These are phyloP conservation scores for Ciconia maguari DNA, from an alignment of 2,113 vertebrate species.

Conservation along the genomic window DNA sequence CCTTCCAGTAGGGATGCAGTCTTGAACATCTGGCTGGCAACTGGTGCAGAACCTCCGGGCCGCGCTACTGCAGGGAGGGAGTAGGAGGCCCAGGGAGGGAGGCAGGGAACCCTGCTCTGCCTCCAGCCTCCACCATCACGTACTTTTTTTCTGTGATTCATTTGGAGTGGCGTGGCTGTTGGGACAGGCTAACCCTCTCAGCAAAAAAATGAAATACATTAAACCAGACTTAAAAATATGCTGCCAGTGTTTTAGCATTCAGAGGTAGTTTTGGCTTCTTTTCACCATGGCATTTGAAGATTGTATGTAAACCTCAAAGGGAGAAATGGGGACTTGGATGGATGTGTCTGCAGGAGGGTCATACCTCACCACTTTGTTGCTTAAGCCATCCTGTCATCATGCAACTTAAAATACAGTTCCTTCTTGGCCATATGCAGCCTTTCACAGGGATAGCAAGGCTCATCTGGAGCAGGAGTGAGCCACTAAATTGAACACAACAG, in stretches of 20 bases:
- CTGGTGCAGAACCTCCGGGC: slow-evolving; percentile 68
- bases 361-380: background rate
- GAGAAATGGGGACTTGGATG: background rate
- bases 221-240: background rate
- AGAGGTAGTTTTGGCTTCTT: background rate
- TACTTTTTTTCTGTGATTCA: background rate
- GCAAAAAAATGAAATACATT: rapidly evolving
- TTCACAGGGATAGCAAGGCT: background rate
- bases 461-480: background rate
- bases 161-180: background rate
- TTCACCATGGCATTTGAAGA: background rate
- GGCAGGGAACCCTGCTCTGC: background rate
- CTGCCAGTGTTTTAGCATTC: background rate
- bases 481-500: background rate
- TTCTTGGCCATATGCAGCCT: background rate
- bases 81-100: background rate
- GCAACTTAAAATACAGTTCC: background rate
- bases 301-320: background rate
- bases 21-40: slow-evolving; percentile 75
- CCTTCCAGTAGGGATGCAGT: slow-evolving; percentile 61
- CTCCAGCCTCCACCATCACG: background rate
- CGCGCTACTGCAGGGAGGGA: background rate
- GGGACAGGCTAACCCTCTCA: background rate
- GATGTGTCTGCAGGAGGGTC: rapidly evolving
- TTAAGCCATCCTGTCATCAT: background rate